A percentile compares a stretch with the other conserved stretches of the same genome.
Evolutionary conservation across 2,113 vertebrate species (phyloP).

Genomic region (Otis tarda): DNA sequence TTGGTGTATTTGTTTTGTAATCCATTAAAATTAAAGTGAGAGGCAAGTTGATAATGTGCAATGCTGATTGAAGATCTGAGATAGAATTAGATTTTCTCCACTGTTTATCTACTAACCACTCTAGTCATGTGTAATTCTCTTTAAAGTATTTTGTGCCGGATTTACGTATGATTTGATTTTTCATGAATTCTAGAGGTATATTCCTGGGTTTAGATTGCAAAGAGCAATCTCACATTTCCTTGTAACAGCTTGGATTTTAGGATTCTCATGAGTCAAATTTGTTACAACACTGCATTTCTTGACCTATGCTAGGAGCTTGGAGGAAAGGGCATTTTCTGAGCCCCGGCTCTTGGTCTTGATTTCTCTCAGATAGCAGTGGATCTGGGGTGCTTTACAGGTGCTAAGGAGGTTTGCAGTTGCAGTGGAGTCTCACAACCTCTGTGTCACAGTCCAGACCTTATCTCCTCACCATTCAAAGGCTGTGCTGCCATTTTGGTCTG

Average conservation of each 20-base stretch:
- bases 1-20: neutral
- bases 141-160: neutral
- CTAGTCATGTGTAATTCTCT: neutral
- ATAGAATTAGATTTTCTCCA: neutral
- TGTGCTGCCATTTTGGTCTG: neutral
- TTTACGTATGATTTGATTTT: conserved; percentile 12
- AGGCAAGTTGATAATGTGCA: neutral
- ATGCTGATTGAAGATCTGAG: neutral
- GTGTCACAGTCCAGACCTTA: neutral
- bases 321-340: neutral
- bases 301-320: neutral
- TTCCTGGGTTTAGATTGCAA: neutral
- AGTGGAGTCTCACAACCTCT: neutral
- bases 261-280: neutral
- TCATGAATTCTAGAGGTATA: neutral
- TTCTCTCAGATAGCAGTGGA: neutral
- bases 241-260: neutral
- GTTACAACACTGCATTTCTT: neutral
- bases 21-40: neutral
- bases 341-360: neutral
- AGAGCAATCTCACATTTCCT: neutral
- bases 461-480: neutral
- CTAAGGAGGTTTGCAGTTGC: neutral
- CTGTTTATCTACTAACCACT: neutral
- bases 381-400: neutral